Conservation (phyloP, 2,113 vertebrate genomes). For the Parus major region DNA sequence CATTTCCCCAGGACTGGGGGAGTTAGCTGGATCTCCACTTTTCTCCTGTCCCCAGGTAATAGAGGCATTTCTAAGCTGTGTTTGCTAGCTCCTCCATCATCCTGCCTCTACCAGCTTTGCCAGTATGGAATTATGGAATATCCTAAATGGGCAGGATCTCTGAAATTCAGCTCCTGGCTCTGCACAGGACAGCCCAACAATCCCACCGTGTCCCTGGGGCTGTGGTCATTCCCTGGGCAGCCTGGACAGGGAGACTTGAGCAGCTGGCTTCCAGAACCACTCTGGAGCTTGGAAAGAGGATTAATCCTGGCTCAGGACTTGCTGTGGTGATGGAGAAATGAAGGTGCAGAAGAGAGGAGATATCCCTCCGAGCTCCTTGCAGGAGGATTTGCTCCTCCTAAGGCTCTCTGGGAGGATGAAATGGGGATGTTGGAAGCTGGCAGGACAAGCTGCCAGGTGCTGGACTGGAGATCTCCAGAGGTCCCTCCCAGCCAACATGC, state of each 20-base stretch:
- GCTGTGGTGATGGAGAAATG: not conserved
- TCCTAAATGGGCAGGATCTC: not conserved
- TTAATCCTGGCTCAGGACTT: not conserved
- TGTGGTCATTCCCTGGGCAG: not conserved
- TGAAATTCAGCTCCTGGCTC: not conserved
- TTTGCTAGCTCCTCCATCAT: not conserved
- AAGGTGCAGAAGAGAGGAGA: not conserved
- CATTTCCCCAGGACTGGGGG: not conserved
- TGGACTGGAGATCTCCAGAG: not conserved
- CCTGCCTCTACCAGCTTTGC: not conserved
- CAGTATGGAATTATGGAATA: not conserved
- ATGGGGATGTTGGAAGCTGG: not conserved
- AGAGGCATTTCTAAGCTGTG: not conserved
- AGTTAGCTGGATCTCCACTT: not conserved
- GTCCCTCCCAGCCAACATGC: rapidly evolving
- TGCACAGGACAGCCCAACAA: not conserved
- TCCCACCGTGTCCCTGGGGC: not conserved
- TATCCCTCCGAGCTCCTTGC: rapidly evolving
- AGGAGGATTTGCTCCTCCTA: not conserved
- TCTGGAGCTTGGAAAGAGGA: not conserved
- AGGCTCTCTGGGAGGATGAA: not conserved
- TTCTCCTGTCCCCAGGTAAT: not conserved
- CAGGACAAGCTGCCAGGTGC: not conserved
- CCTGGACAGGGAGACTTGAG: not conserved
- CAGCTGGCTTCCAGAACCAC: not conserved